A percentile compares a stretch with the other conserved stretches of the same genome.
phyloP scores from a whole-genome alignment of 2,888 invertebrate genomes.

The Polia nebulosa region DNA sequence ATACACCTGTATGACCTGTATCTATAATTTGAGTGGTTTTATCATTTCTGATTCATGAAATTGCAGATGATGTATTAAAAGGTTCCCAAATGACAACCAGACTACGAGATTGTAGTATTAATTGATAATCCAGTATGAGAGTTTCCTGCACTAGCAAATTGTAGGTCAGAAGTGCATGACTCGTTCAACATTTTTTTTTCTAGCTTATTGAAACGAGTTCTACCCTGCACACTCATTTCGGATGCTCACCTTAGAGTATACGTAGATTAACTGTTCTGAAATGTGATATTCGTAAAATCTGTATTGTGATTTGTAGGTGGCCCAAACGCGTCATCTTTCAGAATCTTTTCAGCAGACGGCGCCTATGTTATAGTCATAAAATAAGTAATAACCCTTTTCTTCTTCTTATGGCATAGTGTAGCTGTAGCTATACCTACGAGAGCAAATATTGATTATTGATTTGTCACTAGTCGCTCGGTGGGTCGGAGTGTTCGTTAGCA shows the following conservation, averaged over 20 bases:
- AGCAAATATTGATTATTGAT: slow-evolving; percentile 50
- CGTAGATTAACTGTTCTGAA: too few species aligned
- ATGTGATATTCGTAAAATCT: not conserved
- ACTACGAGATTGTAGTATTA: not conserved
- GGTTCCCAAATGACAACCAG: not conserved
- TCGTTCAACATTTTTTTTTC: not conserved
- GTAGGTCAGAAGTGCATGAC: not conserved
- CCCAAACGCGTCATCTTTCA: not conserved
- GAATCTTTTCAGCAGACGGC: slow-evolving; percentile 5
- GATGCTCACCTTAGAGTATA: too few species aligned
- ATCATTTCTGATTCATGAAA: slow-evolving; percentile 27
- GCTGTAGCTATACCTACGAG: not conserved
- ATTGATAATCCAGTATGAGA: not conserved
- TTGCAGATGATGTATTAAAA: slow-evolving; percentile 1
- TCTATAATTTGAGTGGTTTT: slow-evolving; percentile 17
- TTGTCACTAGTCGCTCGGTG: slow-evolving; percentile 21
- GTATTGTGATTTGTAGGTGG: not conserved
- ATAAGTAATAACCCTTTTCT: slow-evolving; percentile 25
- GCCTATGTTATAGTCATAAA: slow-evolving; percentile 5
- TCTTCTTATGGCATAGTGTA: not conserved
- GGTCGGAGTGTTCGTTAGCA: slow-evolving; percentile 29
- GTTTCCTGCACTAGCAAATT: not conserved
- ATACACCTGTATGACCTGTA: slow-evolving; percentile 22
- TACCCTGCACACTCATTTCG: not conserved
- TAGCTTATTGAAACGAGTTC: not conserved